Evolutionary conservation across 2,797 vertebrate species (phyloP), one percentile per base, ranked within the genome.

Genomic region (Coilia nasus): DNA sequence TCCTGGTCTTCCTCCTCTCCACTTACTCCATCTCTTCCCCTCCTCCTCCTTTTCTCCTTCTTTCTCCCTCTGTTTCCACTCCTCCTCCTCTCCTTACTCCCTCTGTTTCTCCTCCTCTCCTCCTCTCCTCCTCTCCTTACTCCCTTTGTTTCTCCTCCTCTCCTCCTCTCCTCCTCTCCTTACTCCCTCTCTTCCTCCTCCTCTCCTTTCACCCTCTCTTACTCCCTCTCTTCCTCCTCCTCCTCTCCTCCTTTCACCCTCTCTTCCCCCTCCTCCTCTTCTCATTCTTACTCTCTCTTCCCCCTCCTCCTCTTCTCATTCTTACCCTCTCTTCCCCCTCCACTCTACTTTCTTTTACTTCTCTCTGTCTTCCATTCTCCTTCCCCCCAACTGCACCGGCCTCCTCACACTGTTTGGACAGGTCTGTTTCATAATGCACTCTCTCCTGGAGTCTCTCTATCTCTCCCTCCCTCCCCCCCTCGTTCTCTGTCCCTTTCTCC

Each of bases 381-480:
- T 25, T 23, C 82, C 17, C 82, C 23, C 71, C 17, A 12, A 44
- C 71, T 78, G 71, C 71, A 44, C 35, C 19, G 17, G 71, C 25
- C 62, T 59, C 82, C 83, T 15, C 41, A 67, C 21, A 1, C 60
- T 56, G 15, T 62, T 23, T 81, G 81, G 75, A 83, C 35, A 85
- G 87, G 84, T n/a, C 35, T 21, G 35, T 85, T 89, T 87, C 82
- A 81, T 31, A 14, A 23, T 46, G 47, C 44, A 41, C 35, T 78
- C 35, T 28, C 25, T 47, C 64, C 11, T 5, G 54, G 31, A 56
- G 17, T 64, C 81, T 81, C 15, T 57, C 31, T 31, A 31, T 54
- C 50, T 54, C 50, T 54, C 14, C 14, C 64, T 71, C 64, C 9
- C n/a, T 62, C 60, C 14, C 28, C 31, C 2, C 14, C 5, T 67